phyloP scores from a whole-genome alignment of 2,113 vertebrate genomes.

The Catharus bicknelli region DNA sequence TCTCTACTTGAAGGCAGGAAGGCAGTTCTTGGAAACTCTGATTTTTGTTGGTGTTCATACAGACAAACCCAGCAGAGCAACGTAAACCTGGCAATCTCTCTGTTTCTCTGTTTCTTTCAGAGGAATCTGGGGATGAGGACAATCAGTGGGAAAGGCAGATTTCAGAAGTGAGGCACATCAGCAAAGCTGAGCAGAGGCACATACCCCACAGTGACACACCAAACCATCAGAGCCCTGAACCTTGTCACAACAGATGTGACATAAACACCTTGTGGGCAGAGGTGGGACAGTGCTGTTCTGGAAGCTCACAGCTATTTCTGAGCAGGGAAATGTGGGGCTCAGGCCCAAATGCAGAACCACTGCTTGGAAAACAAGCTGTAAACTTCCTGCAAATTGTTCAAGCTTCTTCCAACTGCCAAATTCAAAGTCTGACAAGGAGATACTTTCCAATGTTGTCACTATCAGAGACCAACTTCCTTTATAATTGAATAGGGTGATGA shows the following conservation, averaged over 20 bases:
- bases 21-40: background rate
- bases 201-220: background rate
- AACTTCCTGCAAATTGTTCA: background rate
- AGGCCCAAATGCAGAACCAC: rapidly evolving
- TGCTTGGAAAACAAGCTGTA: background rate
- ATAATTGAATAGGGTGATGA: background rate
- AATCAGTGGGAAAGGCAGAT: background rate
- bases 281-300: background rate
- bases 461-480: background rate
- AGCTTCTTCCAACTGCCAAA: background rate
- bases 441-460: background rate
- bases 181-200: background rate
- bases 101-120: background rate
- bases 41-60: background rate
- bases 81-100: background rate
- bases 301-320: background rate
- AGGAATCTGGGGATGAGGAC: background rate
- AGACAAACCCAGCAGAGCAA: background rate
- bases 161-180: background rate
- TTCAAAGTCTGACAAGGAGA: background rate
- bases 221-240: background rate
- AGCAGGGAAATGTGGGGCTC: rapidly evolving
- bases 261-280: background rate
- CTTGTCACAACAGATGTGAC: background rate
- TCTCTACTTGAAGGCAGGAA: background rate